Percentiles rank a stretch among this genome's conserved stretches.
These are phyloP conservation scores for Linnaemya vulpina DNA, from an alignment of 2,888 invertebrate genomes.

Conservation along the genomic window DNA sequence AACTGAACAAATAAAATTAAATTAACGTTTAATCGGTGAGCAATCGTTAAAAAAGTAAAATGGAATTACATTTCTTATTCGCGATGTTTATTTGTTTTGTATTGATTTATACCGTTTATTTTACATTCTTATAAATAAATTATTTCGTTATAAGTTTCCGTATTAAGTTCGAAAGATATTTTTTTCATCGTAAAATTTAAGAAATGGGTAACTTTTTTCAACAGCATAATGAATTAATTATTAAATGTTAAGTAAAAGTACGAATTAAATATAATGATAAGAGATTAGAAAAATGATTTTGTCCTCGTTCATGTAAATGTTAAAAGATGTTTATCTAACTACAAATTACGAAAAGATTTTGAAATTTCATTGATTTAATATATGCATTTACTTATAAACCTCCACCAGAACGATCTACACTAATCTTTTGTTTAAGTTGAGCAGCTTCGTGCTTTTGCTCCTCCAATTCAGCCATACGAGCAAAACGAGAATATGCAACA, in stretches of 20 bases:
- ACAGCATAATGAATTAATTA: constrained; percentile 52
- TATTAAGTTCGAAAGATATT: constrained; percentile 37
- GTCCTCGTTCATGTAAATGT: constrained; percentile 43
- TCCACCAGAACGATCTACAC: constrained; percentile 97
- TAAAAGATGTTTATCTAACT: constrained; percentile 57
- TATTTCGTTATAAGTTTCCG: constrained; percentile 45
- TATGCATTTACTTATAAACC: constrained; percentile 87
- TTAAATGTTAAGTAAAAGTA: constrained; percentile 23
- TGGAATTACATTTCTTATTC: too few species aligned
- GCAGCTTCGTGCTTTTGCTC: constrained; percentile 92
- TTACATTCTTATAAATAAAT: constrained; percentile 59
- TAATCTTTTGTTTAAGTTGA: constrained; percentile 89
- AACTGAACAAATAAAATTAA: too few species aligned
- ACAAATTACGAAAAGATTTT: constrained; percentile 54
- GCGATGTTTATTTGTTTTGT: background rate
- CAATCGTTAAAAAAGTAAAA: too few species aligned
- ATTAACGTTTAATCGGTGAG: too few species aligned
- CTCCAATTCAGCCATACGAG: constrained; percentile 95
- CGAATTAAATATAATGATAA: background rate
- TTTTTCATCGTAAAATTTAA: constrained; percentile 30
- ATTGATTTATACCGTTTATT: constrained; percentile 55
- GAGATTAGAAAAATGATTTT: background rate
- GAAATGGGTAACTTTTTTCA: constrained; percentile 48
- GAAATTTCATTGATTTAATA: constrained; percentile 36
- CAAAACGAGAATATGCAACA: constrained; percentile 97